phyloP scores from a whole-genome alignment of 2,113 vertebrate species.

The Ailurus styani region DNA sequence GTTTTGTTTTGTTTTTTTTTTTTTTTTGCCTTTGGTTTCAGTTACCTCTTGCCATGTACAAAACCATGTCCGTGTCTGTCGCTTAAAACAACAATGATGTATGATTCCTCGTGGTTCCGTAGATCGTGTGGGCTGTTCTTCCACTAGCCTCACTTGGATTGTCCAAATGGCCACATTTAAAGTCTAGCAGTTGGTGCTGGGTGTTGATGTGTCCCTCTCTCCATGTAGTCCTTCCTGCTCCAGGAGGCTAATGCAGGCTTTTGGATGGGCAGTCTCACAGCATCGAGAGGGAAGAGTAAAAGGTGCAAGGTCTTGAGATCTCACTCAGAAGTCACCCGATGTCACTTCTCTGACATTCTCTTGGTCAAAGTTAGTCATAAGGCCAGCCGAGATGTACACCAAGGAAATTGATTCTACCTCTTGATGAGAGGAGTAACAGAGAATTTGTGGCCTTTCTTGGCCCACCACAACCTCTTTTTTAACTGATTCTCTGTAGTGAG shows the following conservation, averaged over 20 bases:
- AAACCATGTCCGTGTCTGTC: background rate
- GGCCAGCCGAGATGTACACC: background rate
- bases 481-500: background rate
- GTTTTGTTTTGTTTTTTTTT: fast-evolving
- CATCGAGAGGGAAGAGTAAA: background rate
- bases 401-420: background rate
- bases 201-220: background rate
- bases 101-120: background rate
- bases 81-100: background rate
- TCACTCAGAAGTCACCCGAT: background rate
- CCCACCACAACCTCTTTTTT: background rate
- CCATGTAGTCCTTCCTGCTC: background rate
- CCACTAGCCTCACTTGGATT: background rate
- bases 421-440: background rate
- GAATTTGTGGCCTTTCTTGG: background rate
- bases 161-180: background rate
- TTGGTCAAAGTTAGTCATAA: background rate
- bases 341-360: background rate
- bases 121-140: background rate
- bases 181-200: background rate
- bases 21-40: background rate
- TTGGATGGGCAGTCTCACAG: background rate
- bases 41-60: background rate
- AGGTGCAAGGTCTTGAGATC: background rate
- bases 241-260: background rate